A percentile compares a stretch with the other conserved stretches of the same genome.
These are phyloP conservation scores for Micromys minutus DNA, from an alignment of 2,113 vertebrate genomes.

Conservation along the genomic window DNA sequence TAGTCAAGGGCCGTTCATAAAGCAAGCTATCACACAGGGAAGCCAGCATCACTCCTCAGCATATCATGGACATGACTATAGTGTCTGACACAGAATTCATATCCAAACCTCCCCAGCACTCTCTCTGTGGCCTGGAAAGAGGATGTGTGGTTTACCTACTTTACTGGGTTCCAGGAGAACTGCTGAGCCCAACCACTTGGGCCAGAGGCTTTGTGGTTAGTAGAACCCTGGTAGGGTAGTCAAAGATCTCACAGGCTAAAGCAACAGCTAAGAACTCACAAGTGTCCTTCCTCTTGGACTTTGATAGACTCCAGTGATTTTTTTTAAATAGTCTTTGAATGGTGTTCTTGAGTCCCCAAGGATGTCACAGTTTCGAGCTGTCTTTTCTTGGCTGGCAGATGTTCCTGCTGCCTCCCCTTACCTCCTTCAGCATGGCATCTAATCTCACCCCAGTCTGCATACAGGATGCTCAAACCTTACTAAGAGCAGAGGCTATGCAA, in stretches of 20 bases:
- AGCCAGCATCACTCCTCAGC: background rate
- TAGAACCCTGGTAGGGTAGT: too few relatives aligned
- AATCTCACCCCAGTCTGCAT: background rate
- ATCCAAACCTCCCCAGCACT: background rate
- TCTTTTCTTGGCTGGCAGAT: background rate
- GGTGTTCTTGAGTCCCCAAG: background rate
- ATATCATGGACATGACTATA: background rate
- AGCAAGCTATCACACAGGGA: background rate
- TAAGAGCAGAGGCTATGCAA: background rate
- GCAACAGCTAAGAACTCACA: background rate
- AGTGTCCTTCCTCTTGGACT: background rate
- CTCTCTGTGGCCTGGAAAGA: background rate
- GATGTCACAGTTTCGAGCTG: background rate
- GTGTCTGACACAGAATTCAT: background rate
- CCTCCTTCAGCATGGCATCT: background rate
- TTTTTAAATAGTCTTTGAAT: background rate
- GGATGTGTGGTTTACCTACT: background rate
- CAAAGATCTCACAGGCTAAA: background rate
- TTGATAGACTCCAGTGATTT: background rate
- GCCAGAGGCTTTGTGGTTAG: too few relatives aligned
- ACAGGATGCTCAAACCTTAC: background rate
- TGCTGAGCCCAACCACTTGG: background rate
- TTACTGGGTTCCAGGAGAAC: background rate
- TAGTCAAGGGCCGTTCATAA: fast-evolving
- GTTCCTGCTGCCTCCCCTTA: background rate